Evolutionary conservation across 2,888 invertebrate species (phyloP), one percentile per base, ranked within the genome.

Genomic region (Troides helena): DNA sequence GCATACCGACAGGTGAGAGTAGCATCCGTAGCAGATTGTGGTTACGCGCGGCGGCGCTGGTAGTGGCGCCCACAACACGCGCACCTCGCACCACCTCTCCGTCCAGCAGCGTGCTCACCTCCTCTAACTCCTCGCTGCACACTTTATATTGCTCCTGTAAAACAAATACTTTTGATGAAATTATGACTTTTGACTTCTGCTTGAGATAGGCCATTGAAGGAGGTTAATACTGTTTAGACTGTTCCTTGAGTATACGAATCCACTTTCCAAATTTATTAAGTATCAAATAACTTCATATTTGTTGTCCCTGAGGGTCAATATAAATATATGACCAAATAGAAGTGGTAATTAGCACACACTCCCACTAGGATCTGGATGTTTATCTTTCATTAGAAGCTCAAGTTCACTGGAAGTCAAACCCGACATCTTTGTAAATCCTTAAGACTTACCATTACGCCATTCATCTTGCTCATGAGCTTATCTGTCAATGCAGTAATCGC

Each of bases 11-110:
- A 72, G 94, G 94, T 5, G 95, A 94, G 70, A 93, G 86, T 3
- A 96, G 83, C 62, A 93, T 87, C 66, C 93, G 91, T 72, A 97
- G 86, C 6, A 96, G 86, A 1, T 93, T 89, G 74, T 95, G 94
- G 23, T 95, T 85, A 67, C 95, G 92, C 0, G 97, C 96, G 0
- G 97, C 97, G 23, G 95, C 94, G 0, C 96, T 95, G 0, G 97
- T 97, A 7, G 97, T 97, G 84, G 96, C 95, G 0, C 96, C 97
- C 36, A 97, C 92, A 1, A 96, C 93, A 57, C 94, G 81, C 17
- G 93, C 93, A 0, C 87, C 78, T 70, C 86, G 90, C 78, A 95
- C 90, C 57, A 93, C 85, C 74, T 94, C 91, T 8, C 93, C 90
- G 73, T 95, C 95, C 63, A 93, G 93, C 7, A 95, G 88, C 1